Evolutionary conservation across 2,797 vertebrate genomes (phyloP).

Genomic region (Tinamus major): DNA sequence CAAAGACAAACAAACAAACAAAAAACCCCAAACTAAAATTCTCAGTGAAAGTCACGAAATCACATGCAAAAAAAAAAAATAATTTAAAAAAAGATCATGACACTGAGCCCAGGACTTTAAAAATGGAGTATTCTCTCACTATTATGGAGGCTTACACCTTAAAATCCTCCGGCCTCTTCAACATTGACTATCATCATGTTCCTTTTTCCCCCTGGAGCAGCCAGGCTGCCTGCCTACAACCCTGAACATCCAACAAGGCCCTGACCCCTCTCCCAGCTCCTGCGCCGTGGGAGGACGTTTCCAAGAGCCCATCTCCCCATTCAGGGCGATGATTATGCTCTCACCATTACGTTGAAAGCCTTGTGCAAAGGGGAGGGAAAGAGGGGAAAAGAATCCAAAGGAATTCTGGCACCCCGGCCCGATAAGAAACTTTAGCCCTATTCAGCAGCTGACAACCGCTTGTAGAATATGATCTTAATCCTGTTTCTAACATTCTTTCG

Average conservation of each 20-base stretch:
- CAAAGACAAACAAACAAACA: background rate
- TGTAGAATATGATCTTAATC: conserved; percentile 99
- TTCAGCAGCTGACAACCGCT: conserved; percentile 92
- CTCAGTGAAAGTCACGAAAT: background rate
- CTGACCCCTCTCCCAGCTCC: background rate
- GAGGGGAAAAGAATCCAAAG: conserved; percentile 85
- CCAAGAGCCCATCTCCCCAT: conserved; percentile 83
- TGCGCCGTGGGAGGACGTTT: rapidly evolving
- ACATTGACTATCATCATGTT: background rate
- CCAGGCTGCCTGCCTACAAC: rapidly evolving
- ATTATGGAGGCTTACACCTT: background rate
- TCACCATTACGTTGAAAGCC: conserved; percentile 72
- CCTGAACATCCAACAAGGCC: background rate
- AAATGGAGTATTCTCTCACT: background rate
- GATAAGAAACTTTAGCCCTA: conserved; percentile 90
- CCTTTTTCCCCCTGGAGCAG: background rate
- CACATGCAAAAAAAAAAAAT: rapidly evolving
- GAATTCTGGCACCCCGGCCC: conserved; percentile 84
- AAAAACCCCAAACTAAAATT: background rate
- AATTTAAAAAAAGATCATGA: background rate
- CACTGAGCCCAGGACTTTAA: background rate
- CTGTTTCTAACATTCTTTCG: conserved; percentile 93
- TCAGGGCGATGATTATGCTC: conserved; percentile 81
- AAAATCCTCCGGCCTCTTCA: background rate
- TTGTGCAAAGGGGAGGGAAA: conserved; percentile 75